Evolutionary conservation across 2,888 invertebrate species (phyloP), one percentile per base, ranked within the genome.

Genomic region (Beris morrisii): DNA sequence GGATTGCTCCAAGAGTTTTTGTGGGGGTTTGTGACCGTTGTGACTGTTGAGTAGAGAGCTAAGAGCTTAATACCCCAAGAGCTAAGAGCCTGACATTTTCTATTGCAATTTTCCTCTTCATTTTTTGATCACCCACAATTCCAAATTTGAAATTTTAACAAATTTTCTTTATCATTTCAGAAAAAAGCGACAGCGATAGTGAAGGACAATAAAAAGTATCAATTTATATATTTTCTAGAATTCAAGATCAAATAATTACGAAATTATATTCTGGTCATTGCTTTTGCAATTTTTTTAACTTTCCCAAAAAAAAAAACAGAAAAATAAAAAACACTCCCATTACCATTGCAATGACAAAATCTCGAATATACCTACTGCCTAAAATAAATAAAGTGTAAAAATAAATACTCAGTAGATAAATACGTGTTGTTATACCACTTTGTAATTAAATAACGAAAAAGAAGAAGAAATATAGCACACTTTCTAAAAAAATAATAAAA

Each of bases 101-200:
- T 22, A 22, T 22, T 22, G 22, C 22, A 22, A 22, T 22, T 59
- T 44, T 15, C n/a, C 43, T 61, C 56, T 57, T 45, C n/a, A 61
- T 54, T 65, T 57, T 66, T 66, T 54, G 66, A 68, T 68, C 46
- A 59, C 44, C 31, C 45, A 55, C 54, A 65, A 44, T 22, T 22
- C 22, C 22, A 55, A 55, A 52, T 64, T 58, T 55, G 64, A 65
- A 63, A 69, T 53, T 52, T 59, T 59, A 61, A 70, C 74, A 75
- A 75, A 74, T 63, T 63, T 48, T 53, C 28, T 63, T 43, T 57
- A 15, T 64, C 73, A 72, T 88, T 87, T 71, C 87, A 93, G 93
- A 93, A 86, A 93, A 93, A 85, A 93, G 92, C 84, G 93, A 93
- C 87, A 93, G 92, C 84, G 93, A 93, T 85, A 93, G 93, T 83